Conservation (phyloP, 2,888 invertebrate genomes). For the Physocephala rufipes region DNA sequence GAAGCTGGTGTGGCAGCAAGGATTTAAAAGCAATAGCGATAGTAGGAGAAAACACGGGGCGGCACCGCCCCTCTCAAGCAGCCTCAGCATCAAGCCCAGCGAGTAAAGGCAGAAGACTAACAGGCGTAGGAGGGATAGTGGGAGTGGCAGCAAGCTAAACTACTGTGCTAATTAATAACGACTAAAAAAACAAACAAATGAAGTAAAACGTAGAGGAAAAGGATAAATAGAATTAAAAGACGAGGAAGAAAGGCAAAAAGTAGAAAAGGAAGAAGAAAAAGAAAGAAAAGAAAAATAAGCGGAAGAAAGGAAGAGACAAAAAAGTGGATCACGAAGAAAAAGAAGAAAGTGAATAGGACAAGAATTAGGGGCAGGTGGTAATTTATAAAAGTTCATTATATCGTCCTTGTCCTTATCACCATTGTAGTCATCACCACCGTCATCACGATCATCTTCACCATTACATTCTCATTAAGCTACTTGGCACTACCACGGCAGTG, state of each 20-base stretch:
- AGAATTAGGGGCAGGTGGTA: background rate
- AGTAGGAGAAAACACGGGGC: background rate
- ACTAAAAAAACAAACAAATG: background rate
- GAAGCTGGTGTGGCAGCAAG: background rate
- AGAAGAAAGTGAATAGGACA: background rate
- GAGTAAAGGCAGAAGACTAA: background rate
- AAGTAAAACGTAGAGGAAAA: too few relatives aligned
- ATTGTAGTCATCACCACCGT: too few relatives aligned
- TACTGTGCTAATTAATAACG: background rate
- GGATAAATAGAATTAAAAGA: too few relatives aligned
- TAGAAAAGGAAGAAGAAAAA: background rate
- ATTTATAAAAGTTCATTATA: background rate
- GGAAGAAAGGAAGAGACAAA: too few relatives aligned
- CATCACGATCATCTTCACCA: too few relatives aligned
- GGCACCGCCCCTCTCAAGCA: too few relatives aligned
- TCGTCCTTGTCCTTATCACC: too few relatives aligned
- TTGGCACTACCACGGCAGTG: background rate
- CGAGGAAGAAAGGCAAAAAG: too few relatives aligned
- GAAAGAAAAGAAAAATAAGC: background rate
- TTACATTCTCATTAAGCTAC: too few relatives aligned
- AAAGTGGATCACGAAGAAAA: too few relatives aligned
- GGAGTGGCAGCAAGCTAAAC: background rate
- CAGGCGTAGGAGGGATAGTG: background rate
- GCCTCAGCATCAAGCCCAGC: background rate
- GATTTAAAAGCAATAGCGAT: background rate